Base-by-base conservation (phyloP, 53 echinoderm and acorn worm species). In the Paracentrotus lividus region DNA sequence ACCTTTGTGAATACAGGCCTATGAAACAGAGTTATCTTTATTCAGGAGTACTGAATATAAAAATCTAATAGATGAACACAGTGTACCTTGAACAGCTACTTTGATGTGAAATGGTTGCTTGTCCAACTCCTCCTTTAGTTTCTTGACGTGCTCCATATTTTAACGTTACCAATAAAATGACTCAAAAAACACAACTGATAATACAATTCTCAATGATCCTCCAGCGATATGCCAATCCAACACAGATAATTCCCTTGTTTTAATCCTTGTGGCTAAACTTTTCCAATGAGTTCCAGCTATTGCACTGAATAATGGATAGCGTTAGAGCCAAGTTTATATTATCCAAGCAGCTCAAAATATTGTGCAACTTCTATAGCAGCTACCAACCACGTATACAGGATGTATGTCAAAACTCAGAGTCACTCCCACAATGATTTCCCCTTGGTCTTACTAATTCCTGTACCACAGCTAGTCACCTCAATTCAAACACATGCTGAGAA, bases 91-190 rank as follows among this genome's bases (percentile, higher is more conserved):
- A 29, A 90, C 27, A 7, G 90, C 90, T 31, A 90, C 18, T 32
- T 33, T 68, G 56, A 90, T 72, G 42, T 90, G 52, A 40, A 72
- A 20, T 29, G 90, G 90, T 27, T 90, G 90, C 52, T 90, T 90
- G 40, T 45, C 49, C n/a, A 90, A 31, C 52, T 90, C 72, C 27
- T 90, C 90, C 75, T n/a, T 31, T 8, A 72, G 43, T 49, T 90
- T 90, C 90, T 72, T 72, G 38, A 90, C 90, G 38, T 69, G 72
- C 75, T 90, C 90, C 90, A 90, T 90, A 49, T 81, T 81, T 90
- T 54, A 66, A 65, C 52, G 65, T n/a, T 81, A 24, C 14, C 14
- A 5, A 81, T n/a, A 24, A 81, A 81, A 81, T 45, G 81, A 47
- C 47, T 45, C 81, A 81, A 81, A 81, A 81, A 3, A 45, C 20